A percentile compares a stretch with the other conserved stretches of the same genome.
These are phyloP conservation scores for Eupithecia subumbrata DNA, from an alignment of 2,888 invertebrate genomes.

Conservation along the genomic window DNA sequence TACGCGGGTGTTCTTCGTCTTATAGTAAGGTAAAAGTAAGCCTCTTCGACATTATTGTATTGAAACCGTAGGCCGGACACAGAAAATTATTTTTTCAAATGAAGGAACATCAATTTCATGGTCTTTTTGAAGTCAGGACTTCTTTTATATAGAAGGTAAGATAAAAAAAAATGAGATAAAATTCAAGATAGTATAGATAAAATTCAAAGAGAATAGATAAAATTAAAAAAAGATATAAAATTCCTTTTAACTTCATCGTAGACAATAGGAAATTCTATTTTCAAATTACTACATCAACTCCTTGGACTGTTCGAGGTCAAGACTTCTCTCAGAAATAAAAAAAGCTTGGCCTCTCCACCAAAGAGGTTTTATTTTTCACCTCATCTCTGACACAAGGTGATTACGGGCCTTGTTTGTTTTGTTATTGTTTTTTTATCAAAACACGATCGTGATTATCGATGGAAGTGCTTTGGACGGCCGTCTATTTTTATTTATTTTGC, in stretches of 20 bases:
- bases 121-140: not conserved
- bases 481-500: constrained; percentile 54
- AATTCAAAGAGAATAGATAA: too few relatives aligned
- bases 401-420: constrained; percentile 80
- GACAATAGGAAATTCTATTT: not conserved
- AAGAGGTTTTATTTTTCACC: constrained; percentile 39
- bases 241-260: not conserved
- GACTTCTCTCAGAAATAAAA: not conserved
- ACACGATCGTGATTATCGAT: constrained; percentile 80
- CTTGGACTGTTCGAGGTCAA: not conserved
- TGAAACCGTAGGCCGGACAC: not conserved
- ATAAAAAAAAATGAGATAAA: too few relatives aligned
- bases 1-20: constrained; percentile 31
- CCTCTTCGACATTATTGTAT: not conserved
- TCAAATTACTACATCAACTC: not conserved
- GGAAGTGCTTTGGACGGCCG: constrained; percentile 64
- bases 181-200: too few relatives aligned
- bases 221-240: too few relatives aligned
- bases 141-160: too few relatives aligned
- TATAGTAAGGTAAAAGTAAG: not conserved
- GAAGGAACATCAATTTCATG: not conserved
- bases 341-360: not conserved
- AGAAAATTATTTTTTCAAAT: not conserved
- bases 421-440: constrained; percentile 82
- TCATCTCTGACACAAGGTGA: constrained; percentile 74